Evolutionary conservation across 2,113 vertebrate genomes (phyloP).

Genomic region (Echinops telfairi): DNA sequence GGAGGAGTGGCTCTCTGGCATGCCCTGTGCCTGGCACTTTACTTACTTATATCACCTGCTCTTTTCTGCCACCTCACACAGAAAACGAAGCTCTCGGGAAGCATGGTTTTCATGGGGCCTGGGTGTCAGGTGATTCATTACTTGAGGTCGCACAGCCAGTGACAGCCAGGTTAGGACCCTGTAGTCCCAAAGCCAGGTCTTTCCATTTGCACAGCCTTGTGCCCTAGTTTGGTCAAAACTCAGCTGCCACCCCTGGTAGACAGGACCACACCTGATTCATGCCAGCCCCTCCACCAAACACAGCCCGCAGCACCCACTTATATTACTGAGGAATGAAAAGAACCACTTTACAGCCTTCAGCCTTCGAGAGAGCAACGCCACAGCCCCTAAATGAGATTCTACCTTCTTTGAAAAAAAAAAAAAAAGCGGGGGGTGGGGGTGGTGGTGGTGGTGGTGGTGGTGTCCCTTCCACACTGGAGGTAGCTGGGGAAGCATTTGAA

Average conservation of each 20-base stretch:
- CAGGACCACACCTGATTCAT: neutral
- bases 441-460: too few relatives aligned
- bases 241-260: neutral
- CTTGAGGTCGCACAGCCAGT: neutral
- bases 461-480: slow-evolving; percentile 24
- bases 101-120: neutral
- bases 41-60: neutral
- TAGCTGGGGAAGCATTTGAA: slow-evolving; percentile 29
- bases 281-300: neutral
- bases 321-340: neutral
- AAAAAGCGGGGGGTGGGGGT: too few relatives aligned
- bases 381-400: slow-evolving; percentile 13
- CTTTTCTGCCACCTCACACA: neutral
- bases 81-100: neutral
- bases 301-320: neutral
- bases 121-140: neutral
- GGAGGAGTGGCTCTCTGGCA: accelerated
- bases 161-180: neutral
- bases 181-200: slow-evolving; percentile 5
- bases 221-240: neutral
- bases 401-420: slow-evolving; percentile 30
- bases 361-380: slow-evolving; percentile 17
- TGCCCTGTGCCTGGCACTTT: neutral
- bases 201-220: neutral
- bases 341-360: neutral